Evolutionary conservation across 2,888 invertebrate species (phyloP).

Genomic region (Aporophyla nigra): DNA sequence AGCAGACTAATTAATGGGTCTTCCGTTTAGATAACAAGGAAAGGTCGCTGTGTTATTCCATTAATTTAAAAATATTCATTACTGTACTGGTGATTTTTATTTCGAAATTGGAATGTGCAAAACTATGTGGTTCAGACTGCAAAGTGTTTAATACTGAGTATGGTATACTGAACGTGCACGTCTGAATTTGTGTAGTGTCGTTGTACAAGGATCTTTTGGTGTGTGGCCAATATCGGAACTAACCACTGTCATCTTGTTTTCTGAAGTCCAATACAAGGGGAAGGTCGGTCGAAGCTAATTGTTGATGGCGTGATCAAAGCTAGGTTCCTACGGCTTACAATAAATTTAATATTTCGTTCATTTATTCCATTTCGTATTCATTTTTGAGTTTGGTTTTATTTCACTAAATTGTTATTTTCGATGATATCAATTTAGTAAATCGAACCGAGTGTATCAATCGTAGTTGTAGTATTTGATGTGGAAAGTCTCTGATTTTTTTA

Average conservation of each 20-base stretch:
- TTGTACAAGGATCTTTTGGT: background rate
- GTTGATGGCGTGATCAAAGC: too few relatives aligned
- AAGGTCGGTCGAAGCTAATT: too few relatives aligned
- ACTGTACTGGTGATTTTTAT: background rate
- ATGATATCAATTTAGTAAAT: too few relatives aligned
- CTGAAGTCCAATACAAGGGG: background rate
- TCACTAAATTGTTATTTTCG: too few relatives aligned
- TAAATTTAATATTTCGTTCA: too few relatives aligned
- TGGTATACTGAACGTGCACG: background rate
- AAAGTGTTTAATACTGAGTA: background rate
- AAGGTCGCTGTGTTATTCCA: background rate
- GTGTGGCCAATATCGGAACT: background rate
- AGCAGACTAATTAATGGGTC: conserved; percentile 34
- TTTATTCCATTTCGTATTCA: too few relatives aligned
- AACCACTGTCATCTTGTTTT: background rate
- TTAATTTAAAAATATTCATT: background rate
- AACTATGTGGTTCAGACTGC: background rate
- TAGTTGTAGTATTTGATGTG: too few relatives aligned
- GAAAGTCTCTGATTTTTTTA: too few relatives aligned
- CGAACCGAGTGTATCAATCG: too few relatives aligned
- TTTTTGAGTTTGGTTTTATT: too few relatives aligned
- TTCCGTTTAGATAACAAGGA: conserved; percentile 1
- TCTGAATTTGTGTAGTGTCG: background rate
- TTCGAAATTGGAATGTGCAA: background rate
- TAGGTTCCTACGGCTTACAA: too few relatives aligned